Evolutionary conservation across 2,797 vertebrate genomes (phyloP).

Genomic region (Hypotaenidia okinawae): DNA sequence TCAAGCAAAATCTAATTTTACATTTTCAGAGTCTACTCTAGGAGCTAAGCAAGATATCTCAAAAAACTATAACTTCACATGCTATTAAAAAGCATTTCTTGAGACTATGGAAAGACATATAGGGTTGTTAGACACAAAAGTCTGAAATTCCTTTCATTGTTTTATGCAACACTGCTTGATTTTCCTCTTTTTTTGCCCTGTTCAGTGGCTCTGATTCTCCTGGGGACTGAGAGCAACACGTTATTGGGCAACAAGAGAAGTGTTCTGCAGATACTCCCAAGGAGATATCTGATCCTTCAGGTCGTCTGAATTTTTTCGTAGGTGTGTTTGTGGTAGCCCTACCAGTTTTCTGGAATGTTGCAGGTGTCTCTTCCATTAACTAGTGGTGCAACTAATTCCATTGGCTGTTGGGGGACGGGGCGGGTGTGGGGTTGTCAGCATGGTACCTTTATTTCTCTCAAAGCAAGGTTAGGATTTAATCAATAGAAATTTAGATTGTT

Average conservation of each 20-base stretch:
- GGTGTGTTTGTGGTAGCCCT: neutral
- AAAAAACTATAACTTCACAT: neutral
- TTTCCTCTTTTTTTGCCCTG: no score
- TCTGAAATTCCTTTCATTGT: neutral
- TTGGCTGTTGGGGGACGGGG: neutral
- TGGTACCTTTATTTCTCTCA: neutral
- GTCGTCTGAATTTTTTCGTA: neutral
- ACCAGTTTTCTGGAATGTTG: neutral
- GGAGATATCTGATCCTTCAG: neutral
- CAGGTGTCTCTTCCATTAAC: neutral
- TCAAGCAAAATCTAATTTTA: neutral
- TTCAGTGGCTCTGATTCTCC: neutral
- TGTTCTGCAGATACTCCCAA: neutral
- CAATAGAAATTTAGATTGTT: neutral
- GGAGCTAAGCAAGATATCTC: neutral
- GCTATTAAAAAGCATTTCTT: neutral
- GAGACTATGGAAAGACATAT: neutral
- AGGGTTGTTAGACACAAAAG: neutral
- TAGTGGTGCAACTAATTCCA: neutral
- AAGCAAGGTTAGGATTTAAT: neutral
- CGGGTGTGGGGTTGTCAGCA: neutral
- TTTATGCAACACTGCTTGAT: neutral
- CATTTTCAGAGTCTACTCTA: neutral
- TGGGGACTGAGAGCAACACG: neutral
- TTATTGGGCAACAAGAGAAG: neutral